Percentiles rank a stretch among this genome's conserved stretches.
phyloP scores from a whole-genome alignment of 1,140 invertebrate genomes.

The Littorina saxatilis region DNA sequence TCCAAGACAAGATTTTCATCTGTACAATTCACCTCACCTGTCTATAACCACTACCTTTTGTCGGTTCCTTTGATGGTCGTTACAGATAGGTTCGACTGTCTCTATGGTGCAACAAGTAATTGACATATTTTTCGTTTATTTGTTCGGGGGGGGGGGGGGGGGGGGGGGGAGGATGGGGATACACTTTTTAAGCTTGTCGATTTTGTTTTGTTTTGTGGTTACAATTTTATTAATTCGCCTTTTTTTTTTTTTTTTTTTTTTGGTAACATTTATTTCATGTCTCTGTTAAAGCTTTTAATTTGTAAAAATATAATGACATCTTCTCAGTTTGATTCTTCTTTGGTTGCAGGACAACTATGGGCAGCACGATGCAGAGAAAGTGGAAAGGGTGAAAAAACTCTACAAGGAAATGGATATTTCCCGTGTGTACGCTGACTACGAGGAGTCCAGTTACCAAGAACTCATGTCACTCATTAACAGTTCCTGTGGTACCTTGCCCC shows the following conservation, averaged over 20 bases:
- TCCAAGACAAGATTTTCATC: too few species aligned
- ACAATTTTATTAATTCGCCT: not conserved
- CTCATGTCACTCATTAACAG: conserved; percentile 67
- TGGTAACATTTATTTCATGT: not conserved
- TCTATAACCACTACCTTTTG: too few species aligned
- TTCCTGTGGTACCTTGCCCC: conserved; percentile 58
- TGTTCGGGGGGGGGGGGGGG: too few species aligned
- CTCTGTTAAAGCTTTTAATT: too few species aligned
- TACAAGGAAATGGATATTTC: conserved; percentile 88
- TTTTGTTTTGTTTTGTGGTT: not conserved
- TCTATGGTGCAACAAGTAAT: too few species aligned
- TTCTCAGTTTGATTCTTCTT: not conserved
- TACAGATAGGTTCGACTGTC: too few species aligned
- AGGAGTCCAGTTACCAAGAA: conserved; percentile 82
- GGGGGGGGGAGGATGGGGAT: not conserved
- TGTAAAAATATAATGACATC: not conserved
- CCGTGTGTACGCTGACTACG: conserved; percentile 87
- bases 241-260: not conserved
- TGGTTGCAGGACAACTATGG: conserved; percentile 86
- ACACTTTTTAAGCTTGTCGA: too few species aligned
- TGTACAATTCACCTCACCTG: too few species aligned
- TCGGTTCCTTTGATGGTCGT: too few species aligned
- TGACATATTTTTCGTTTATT: too few species aligned
- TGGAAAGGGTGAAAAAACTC: conserved; percentile 85
- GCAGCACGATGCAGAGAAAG: conserved; percentile 81